Base-by-base conservation (phyloP, 1,140 invertebrate species). In the Pogonus chalceus region DNA sequence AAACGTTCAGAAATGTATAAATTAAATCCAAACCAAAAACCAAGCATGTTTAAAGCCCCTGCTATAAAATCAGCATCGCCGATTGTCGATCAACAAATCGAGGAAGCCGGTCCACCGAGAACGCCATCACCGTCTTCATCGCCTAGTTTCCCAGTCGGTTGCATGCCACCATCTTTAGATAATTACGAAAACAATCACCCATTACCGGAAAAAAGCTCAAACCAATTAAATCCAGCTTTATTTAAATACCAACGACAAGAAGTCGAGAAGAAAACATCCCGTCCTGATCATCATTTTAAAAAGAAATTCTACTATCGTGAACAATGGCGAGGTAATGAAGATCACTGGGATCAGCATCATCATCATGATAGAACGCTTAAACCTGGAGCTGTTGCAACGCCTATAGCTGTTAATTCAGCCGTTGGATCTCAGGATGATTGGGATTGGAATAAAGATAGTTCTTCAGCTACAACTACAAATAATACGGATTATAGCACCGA, bases 291-390 rank as follows among this genome's bases (percentile, higher is more conserved):
- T 60, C 84, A 87, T 68, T 87, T 85, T 67, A 87, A 87, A 65
- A 88, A 88, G 71, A 87, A 87, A 58, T 88, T 85, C 69, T 86
- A 85, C 71, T 82, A 84, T 60, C 75, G 81, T 67, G 74, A 80
- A 69, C 74, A 80, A 63, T 75, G 75, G 76, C 68, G 75, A 64
- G 67, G 71, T 71, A 71, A 75, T 68, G 56, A 72, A 58, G 67
- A 69, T 65, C 58, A 59, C 66, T 51, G 70, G 69, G 61, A 62
- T 62, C 39, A 64, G 64, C 62, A 61, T 62, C 55, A 58, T 60
- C 46, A 60, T 52, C 52, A 55, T n/a, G 26, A 4, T 31, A 14
- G 43, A 7, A 7, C 14, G 18, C 10, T 47, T 14, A 26, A 35
- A 52, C 4, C 20, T 16, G 49, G 18, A 31, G 14, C 21, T 1